Percentiles rank a stretch among this genome's conserved stretches.
These are phyloP conservation scores for Brachymystax lenok DNA, from an alignment of 2,797 vertebrate species.

Conservation along the genomic window DNA sequence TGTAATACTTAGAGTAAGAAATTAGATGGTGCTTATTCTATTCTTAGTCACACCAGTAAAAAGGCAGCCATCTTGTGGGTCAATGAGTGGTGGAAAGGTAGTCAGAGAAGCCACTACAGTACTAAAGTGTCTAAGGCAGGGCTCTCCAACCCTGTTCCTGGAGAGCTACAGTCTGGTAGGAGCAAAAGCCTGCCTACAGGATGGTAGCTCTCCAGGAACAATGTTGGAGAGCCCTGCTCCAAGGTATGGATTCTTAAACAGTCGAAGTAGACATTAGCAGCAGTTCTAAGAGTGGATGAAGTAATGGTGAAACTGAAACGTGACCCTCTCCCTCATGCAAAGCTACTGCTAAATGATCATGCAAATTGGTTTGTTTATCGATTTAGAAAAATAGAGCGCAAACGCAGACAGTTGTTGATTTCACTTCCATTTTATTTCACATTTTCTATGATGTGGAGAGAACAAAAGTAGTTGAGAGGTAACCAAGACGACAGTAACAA, in stretches of 20 bases:
- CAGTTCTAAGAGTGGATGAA: constrained; percentile 69
- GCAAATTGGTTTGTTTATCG: constrained; percentile 36
- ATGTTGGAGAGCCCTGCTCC: background rate
- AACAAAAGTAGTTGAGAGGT: constrained; percentile 71
- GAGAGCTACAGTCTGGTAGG: no score
- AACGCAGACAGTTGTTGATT: constrained; percentile 77
- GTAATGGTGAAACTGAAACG: constrained; percentile 65
- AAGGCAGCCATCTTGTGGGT: constrained; percentile 3
- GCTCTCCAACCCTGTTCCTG: no score
- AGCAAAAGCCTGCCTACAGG: no score
- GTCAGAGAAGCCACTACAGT: constrained; percentile 42
- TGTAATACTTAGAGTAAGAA: background rate
- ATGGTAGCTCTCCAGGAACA: no score
- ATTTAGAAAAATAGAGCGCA: constrained; percentile 71
- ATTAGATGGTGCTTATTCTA: background rate
- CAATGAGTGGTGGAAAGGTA: constrained; percentile 1
- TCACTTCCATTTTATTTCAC: constrained; percentile 81
- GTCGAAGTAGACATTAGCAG: constrained; percentile 77
- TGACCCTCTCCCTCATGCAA: constrained; percentile 66
- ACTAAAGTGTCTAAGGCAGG: constrained; percentile 20
- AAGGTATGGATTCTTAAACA: constrained; percentile 56
- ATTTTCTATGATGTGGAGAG: constrained; percentile 80
- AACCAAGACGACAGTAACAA: constrained; percentile 74
- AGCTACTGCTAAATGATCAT: constrained; percentile 60
- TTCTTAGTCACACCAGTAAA: background rate